Conservation (phyloP, 2,888 invertebrate species). For the Amblyteles armatorius region DNA sequence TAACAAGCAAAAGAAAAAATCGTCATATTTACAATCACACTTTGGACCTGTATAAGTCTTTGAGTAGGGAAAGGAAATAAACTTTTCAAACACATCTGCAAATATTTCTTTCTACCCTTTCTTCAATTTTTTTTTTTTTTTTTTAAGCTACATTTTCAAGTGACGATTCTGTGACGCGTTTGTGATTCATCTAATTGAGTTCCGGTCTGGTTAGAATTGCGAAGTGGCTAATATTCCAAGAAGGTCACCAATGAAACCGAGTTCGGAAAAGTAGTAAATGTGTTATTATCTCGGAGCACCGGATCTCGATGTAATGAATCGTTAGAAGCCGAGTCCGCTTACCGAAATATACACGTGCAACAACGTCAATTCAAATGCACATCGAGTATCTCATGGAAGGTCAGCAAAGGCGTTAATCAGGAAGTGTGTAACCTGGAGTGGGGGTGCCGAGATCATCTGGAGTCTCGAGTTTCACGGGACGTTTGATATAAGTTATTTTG, state of each 20-base stretch:
- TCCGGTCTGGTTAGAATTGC: not conserved
- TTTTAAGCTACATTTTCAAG: not conserved
- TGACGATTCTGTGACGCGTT: not conserved
- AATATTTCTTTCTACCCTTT: not conserved
- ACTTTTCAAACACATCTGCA: not conserved
- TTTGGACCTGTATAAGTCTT: not conserved
- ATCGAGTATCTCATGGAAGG: conserved; percentile 49
- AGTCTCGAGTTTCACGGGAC: conserved; percentile 75
- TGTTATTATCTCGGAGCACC: not conserved
- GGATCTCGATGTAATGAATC: not conserved
- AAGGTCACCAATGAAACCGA: not conserved
- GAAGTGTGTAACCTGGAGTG: conserved; percentile 37
- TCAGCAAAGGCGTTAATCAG: conserved; percentile 45
- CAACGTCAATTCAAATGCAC: conserved; percentile 17
- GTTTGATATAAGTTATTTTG: conserved; percentile 65
- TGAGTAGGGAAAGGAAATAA: not conserved
- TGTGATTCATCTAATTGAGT: not conserved
- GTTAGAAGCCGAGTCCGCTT: not conserved
- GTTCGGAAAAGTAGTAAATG: not conserved
- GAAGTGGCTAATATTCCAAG: not conserved
- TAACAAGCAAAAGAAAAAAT: not conserved
- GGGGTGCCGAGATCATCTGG: conserved; percentile 65
- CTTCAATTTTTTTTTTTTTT: not conserved
- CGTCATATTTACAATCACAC: not conserved
- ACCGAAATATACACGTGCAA: not conserved